Evolutionary conservation across 2,888 invertebrate genomes (phyloP).

Genomic region (Xylocampa areola): DNA sequence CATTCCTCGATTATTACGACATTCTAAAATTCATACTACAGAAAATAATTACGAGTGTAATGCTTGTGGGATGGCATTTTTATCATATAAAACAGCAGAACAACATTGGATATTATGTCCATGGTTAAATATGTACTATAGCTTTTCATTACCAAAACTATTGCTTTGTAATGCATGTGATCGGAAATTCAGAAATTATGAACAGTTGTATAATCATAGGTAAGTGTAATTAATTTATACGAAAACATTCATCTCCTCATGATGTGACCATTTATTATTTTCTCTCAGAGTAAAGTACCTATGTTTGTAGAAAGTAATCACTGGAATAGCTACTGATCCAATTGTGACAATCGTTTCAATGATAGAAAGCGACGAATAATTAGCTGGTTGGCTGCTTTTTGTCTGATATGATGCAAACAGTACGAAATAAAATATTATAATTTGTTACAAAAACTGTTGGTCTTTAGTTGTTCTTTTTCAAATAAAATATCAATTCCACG

Average conservation of each 20-base stretch:
- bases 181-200: constrained; percentile 84
- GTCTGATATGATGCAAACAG: no score
- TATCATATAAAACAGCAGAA: constrained; percentile 79
- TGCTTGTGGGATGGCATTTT: constrained; percentile 80
- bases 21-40: constrained; percentile 89
- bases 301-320: no score
- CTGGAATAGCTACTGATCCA: no score
- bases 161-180: constrained; percentile 85
- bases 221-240: constrained; percentile 50
- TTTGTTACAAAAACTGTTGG: no score
- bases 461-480: no score
- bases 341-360: no score
- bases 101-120: constrained; percentile 83
- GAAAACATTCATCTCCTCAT: neutral
- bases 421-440: no score
- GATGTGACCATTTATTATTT: no score
- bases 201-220: constrained; percentile 87
- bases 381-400: no score
- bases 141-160: constrained; percentile 81
- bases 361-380: no score
- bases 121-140: constrained; percentile 79
- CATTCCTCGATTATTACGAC: constrained; percentile 81
- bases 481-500: no score
- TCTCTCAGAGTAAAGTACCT: no score
- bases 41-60: constrained; percentile 92